These are phyloP conservation scores for Elegia similella DNA, from an alignment of 2,888 invertebrate genomes.

Conservation along the genomic window DNA sequence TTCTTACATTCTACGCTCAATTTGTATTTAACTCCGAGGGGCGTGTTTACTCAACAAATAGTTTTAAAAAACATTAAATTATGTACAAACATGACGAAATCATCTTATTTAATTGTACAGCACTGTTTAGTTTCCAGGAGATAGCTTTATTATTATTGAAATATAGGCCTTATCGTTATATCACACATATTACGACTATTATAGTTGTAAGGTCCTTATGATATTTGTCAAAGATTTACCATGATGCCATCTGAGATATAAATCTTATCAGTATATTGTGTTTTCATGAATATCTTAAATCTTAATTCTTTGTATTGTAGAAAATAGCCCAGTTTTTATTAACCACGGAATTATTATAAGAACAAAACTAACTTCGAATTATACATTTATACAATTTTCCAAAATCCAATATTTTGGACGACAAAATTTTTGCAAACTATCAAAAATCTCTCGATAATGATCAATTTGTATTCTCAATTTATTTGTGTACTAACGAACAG, in stretches of 20 bases:
- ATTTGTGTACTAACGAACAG: too few species aligned
- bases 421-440: too few species aligned
- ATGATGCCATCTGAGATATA: constrained; percentile 35
- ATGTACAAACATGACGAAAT: background rate
- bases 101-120: background rate
- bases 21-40: too few species aligned
- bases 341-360: too few species aligned
- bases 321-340: background rate
- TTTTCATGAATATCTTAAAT: background rate
- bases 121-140: background rate
- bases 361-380: too few species aligned
- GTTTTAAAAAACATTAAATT: background rate
- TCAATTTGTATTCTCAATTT: too few species aligned
- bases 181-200: constrained; percentile 39
- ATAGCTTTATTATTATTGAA: constrained; percentile 16
- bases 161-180: constrained; percentile 27
- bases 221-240: constrained; percentile 26
- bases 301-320: background rate
- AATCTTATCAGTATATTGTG: constrained; percentile 33
- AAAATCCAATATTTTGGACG: too few species aligned
- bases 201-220: constrained; percentile 16
- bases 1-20: background rate
- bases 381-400: too few species aligned
- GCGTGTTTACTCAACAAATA: background rate
- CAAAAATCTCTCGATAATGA: too few species aligned